Base-by-base conservation (phyloP, 2,113 vertebrate genomes). In the Daubentonia madagascariensis region DNA sequence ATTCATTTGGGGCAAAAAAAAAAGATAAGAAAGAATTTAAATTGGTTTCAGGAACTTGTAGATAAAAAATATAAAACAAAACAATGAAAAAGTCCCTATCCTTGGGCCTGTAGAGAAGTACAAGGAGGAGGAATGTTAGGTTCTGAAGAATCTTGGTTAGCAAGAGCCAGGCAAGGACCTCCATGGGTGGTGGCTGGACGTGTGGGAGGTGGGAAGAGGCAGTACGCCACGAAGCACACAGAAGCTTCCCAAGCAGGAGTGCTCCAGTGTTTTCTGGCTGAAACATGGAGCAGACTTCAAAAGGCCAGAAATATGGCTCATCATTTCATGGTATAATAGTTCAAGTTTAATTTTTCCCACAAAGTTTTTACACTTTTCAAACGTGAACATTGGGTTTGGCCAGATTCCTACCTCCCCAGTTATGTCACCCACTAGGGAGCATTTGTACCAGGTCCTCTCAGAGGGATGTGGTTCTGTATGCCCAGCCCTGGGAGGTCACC, bases 391-490 rank as follows among this genome's bases (percentile, higher is more conserved):
- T 48, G 30, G 8, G 4, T 3, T 52, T 28, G 28, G 28, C 30
- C 8, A 61, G 25, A 23, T 11, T 28, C n/a, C 2, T 6, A 35
- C 10, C 5, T 57, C 40, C 65, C 1, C 61, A 73, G 25, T 4
- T 5, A 5, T 0, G 2, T 22, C 3, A 11, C 45, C 4, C 32
- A 1, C 6, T n/a, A 1, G 9, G 37, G 35, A 61, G 1, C 20
- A 22, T 9, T 11, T 6, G 6, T 1, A 4, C 20, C 8, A 57
- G 25, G 23, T 4, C 20, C 17, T 40, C 37, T 35, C 0, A 0
- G 54, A 45, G 6, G 61, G 23, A 20, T 13, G 3, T 20, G 11
- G 3, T 59, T 93, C n/a, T 17, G 59, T 54, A 10, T 25, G 22
- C 6, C 13, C 10, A 32, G 25, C 6, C 37, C 6, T 30, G 6